A percentile compares a stretch with the other conserved stretches of the same genome.
Conservation (phyloP, 92 coral and sea anemone genomes). For the Anthopleura xanthogrammica region DNA sequence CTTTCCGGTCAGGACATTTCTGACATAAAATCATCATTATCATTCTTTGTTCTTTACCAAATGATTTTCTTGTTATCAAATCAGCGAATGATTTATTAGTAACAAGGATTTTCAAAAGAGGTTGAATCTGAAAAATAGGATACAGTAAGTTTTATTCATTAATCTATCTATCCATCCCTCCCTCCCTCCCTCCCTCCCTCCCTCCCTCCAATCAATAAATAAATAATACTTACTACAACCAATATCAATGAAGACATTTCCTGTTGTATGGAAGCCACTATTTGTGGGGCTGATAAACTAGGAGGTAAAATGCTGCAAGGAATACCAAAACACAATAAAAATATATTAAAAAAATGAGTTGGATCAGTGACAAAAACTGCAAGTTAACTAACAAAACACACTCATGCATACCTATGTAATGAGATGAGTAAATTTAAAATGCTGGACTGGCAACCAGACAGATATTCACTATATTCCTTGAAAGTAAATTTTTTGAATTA, state of each 20-base stretch:
- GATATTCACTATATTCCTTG: constrained; percentile 67
- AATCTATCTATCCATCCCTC: too few relatives aligned
- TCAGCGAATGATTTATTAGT: constrained; percentile 73
- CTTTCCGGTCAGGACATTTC: too few relatives aligned
- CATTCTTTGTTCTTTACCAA: constrained; percentile 29
- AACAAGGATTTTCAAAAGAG: constrained; percentile 73
- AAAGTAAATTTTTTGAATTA: too few relatives aligned
- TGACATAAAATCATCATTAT: background rate
- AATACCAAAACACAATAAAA: background rate
- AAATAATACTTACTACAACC: constrained; percentile 52
- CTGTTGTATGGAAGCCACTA: constrained; percentile 22
- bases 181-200: too few relatives aligned
- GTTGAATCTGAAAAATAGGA: constrained; percentile 61
- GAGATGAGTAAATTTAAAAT: constrained; percentile 49
- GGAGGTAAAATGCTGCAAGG: constrained; percentile 55
- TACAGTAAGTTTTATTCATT: background rate
- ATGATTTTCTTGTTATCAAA: constrained; percentile 46
- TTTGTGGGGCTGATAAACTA: constrained; percentile 49
- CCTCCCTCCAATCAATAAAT: too few relatives aligned
- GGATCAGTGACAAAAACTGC: background rate
- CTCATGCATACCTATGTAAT: constrained; percentile 56
- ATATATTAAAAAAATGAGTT: background rate
- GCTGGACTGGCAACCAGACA: constrained; percentile 41
- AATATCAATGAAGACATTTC: constrained; percentile 60
- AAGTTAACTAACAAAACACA: background rate